phyloP scores from a whole-genome alignment of 2,113 vertebrate species.

The Mystacornis crossleyi region DNA sequence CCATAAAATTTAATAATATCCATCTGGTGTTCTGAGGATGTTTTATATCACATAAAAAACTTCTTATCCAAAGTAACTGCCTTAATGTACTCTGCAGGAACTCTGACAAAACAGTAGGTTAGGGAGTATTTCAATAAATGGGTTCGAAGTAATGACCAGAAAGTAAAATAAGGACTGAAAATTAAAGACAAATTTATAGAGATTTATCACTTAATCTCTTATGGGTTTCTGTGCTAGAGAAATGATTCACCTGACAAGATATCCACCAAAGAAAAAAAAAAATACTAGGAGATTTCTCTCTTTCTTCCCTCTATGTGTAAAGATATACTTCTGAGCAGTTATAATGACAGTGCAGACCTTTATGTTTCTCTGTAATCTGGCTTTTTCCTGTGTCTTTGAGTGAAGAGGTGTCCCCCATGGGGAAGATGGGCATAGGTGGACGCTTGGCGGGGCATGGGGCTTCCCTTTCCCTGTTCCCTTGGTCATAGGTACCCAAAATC shows the following conservation, averaged over 20 bases:
- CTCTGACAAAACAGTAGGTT: not conserved
- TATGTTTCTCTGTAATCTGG: not conserved
- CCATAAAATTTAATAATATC: slow-evolving; percentile 19
- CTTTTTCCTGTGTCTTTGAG: not conserved
- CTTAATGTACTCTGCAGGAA: not conserved
- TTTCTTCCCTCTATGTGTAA: not conserved
- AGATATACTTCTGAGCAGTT: not conserved
- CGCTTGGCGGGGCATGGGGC: too few relatives aligned
- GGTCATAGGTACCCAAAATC: too few relatives aligned
- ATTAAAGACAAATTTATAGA: not conserved
- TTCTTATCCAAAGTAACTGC: not conserved
- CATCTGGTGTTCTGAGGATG: not conserved
- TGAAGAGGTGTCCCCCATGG: too few relatives aligned
- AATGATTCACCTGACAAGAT: not conserved
- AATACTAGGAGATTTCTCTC: not conserved
- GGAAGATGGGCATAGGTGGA: too few relatives aligned
- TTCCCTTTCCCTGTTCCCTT: too few relatives aligned
- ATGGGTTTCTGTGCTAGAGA: not conserved
- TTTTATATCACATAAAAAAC: not conserved
- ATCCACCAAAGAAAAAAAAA: not conserved
- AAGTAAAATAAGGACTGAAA: not conserved
- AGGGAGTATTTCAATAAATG: not conserved
- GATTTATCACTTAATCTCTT: not conserved
- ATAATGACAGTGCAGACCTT: not conserved
- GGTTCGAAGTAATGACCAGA: not conserved